These are phyloP conservation scores for human DNA, from an alignment of 2,113 vertebrate genomes.

Conservation along the genomic window GRCh38 chr4:148282501-148283000, in stretches of 20 bases:
- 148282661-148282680: neutral
- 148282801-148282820: neutral
- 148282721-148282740: neutral
- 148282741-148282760: neutral
- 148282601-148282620: neutral
- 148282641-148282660: neutral
- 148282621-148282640: neutral
- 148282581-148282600: neutral
- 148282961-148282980: neutral
- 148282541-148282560: neutral
- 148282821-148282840: neutral
- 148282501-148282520: neutral
- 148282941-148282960: neutral
- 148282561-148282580: neutral
- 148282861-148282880: neutral
- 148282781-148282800: neutral
- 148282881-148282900: neutral
- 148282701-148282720: neutral
- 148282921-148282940: fast-evolving
- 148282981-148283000: neutral
- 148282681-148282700: neutral
- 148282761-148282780: neutral
- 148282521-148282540: neutral
- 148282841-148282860: fast-evolving
- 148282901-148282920: neutral